These are phyloP conservation scores for Hemicentrotus pulcherrimus DNA, from an alignment of 35 echinoderm and acorn worm genomes.

Conservation along the genomic window DNA sequence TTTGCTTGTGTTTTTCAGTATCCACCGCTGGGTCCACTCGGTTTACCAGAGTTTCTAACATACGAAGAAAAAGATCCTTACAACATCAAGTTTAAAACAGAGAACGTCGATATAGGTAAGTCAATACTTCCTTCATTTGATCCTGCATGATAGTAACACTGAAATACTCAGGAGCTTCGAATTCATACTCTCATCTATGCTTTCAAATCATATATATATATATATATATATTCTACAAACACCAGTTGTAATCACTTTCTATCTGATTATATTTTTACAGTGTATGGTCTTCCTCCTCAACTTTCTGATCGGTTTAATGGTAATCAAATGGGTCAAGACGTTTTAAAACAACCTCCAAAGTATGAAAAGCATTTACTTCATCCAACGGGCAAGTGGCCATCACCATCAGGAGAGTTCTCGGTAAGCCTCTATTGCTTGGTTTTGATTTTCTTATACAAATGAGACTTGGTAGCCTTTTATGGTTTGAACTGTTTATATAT, in stretches of 20 bases:
- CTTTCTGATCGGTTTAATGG: constrained; percentile 60
- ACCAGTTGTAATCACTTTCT: background rate
- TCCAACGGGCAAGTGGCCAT: constrained; percentile 81
- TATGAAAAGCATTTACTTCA: constrained; percentile 66
- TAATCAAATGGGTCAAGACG: constrained; percentile 70
- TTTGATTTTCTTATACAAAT: too few relatives aligned
- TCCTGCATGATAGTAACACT: too few relatives aligned
- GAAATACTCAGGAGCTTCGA: background rate
- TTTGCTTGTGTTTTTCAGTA: constrained; percentile 63
- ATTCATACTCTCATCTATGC: background rate
- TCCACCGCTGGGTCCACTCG: constrained; percentile 69
- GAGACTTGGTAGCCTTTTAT: too few relatives aligned
- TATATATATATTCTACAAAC: background rate
- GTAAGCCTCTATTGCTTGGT: constrained; percentile 21
- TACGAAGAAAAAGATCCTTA: constrained; percentile 64
- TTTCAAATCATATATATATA: background rate
- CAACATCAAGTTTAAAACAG: constrained; percentile 80
- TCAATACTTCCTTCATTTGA: background rate
- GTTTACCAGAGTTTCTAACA: constrained; percentile 83
- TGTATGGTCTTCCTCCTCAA: constrained; percentile 75
- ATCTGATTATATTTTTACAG: constrained; percentile 47
- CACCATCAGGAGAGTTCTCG: constrained; percentile 70
- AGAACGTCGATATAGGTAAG: constrained; percentile 82
- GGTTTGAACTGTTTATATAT: too few relatives aligned
- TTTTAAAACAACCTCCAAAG: constrained; percentile 50